Base-by-base conservation (phyloP, 2,888 invertebrate genomes). In the Netelia fuscicornis region DNA sequence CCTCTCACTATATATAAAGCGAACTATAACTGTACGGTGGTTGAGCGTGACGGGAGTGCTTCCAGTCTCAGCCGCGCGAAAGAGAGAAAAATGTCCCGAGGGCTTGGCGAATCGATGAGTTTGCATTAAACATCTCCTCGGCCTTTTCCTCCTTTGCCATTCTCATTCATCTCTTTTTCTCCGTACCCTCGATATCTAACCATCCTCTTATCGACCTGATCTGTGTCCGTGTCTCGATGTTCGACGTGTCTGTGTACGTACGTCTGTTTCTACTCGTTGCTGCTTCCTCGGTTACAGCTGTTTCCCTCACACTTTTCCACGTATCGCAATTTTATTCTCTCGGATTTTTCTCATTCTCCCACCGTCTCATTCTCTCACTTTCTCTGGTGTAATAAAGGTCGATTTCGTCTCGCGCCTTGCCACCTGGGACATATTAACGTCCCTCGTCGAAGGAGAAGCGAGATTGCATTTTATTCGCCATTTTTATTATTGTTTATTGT, bases 121-220 rank as follows among this genome's bases (percentile, higher is more conserved):
- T 90, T 91, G 91, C 92, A 92, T 92, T 91, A 92, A 92, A 91
- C 91, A 92, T 92, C 83, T 87, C 87, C 86, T 77, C 84, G 79
- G 52, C 81, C 64, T 83, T 85, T 76, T 75, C 60, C 30, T 71
- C 67, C n/a, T 23, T n/a, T 60, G 64, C 64, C 64, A 56, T 62
- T 60, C 68, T 76, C 54, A 25, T 60, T 54, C 52, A 74, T 67
- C 52, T 44, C 13, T 58, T 80, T 52, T 23, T 72, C 48, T 17
- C 48, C 48, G 37, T 52, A 17, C 52, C n/a, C 80, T 82, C 37
- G 37, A 25, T 65, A 68, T 62, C 80, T 65, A 56, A n/a, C 44
- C 74, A 62, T 54, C 44, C 37, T 58, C 17, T 65, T 71, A 65
- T 52, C 81, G 60, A 77, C 71, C 56, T 79, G 25, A 67, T 13